phyloP scores from a whole-genome alignment of 2,797 vertebrate species.

The Lindbergichthys nudifrons region DNA sequence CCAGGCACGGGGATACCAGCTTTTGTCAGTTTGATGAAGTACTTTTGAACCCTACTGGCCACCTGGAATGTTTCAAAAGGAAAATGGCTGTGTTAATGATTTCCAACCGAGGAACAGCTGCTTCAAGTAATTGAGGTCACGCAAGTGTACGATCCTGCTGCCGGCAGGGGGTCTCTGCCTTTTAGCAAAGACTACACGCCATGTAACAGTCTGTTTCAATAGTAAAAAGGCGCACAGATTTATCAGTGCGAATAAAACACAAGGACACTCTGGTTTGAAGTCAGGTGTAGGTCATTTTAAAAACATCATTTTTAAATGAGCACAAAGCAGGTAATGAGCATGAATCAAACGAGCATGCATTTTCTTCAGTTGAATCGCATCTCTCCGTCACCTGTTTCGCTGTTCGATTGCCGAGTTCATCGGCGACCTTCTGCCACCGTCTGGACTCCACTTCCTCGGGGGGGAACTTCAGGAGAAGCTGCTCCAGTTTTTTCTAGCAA shows the following conservation, averaged over 20 bases:
- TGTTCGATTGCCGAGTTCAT: constrained; percentile 96
- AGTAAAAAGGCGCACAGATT: constrained; percentile 7
- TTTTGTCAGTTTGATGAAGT: constrained; percentile 99
- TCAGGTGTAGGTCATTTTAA: neutral
- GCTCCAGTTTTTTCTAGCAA: constrained; percentile 95
- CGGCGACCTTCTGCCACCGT: constrained; percentile 98
- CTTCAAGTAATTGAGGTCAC: constrained; percentile 41
- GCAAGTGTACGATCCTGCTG: constrained; percentile 15
- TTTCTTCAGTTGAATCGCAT: neutral
- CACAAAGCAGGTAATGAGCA: neutral
- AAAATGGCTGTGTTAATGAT: constrained; percentile 52
- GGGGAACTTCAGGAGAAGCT: constrained; percentile 95
- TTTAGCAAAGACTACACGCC: constrained; percentile 9
- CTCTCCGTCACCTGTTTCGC: constrained; percentile 91
- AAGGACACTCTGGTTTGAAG: neutral
- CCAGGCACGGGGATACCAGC: constrained; percentile 99
- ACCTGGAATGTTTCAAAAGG: constrained; percentile 84
- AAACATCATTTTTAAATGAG: neutral
- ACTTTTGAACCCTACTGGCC: constrained; percentile 98
- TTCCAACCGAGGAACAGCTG: constrained; percentile 44
- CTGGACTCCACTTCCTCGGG: constrained; percentile 97
- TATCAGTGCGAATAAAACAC: neutral
- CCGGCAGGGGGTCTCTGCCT: constrained; percentile 14
- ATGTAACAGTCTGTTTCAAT: constrained; percentile 14
- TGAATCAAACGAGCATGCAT: neutral